These are phyloP conservation scores for Eupeodes luniger DNA, from an alignment of 2,888 invertebrate species.

Conservation along the genomic window DNA sequence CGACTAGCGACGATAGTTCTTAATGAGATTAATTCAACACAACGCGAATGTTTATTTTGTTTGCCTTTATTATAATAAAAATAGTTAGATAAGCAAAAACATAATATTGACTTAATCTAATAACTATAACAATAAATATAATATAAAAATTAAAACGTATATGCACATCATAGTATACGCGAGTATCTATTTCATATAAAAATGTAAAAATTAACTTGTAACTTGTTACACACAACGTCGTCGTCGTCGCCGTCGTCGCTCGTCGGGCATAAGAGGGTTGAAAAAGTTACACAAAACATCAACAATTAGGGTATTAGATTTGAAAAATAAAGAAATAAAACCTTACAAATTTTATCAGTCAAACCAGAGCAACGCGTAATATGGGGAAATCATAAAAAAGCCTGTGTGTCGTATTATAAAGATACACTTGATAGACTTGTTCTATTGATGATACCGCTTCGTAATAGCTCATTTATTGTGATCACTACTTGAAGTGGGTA, in stretches of 20 bases:
- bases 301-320: constrained; percentile 6
- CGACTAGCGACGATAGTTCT: neutral
- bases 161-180: neutral
- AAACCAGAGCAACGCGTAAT: neutral
- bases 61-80: neutral
- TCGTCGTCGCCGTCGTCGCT: too few species aligned
- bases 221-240: constrained; percentile 4
- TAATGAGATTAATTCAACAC: constrained; percentile 11
- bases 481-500: neutral
- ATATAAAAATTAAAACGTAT: neutral
- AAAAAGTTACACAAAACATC: constrained; percentile 5
- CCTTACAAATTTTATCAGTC: constrained; percentile 20
- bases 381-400: constrained; percentile 23
- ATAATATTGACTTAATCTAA: constrained; percentile 19
- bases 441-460: constrained; percentile 21
- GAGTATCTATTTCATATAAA: constrained; percentile 9
- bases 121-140: neutral
- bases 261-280: constrained; percentile 6
- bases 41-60: neutral
- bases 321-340: neutral
- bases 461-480: constrained; percentile 1
- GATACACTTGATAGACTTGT: neutral
- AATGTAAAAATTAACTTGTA: neutral
- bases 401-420: neutral
- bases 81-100: neutral